Percentiles rank a stretch among this genome's conserved stretches.
Conservation (phyloP, 2,113 vertebrate species). For the Phrynosoma blainvillii region DNA sequence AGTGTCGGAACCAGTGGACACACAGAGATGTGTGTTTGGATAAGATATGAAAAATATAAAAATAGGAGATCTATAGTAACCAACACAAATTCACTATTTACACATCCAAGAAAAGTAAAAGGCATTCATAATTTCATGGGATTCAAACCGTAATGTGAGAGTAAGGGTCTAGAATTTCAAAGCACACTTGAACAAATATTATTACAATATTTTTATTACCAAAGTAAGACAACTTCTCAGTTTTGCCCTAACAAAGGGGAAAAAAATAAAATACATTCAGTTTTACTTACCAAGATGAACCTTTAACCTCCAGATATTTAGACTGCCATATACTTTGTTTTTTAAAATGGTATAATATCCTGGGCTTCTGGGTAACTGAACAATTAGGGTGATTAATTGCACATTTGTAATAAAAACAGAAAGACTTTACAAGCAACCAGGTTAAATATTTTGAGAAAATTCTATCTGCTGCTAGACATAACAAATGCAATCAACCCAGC, state of each 20-base stretch:
- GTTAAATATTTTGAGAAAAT: conserved; percentile 84
- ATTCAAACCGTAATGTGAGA: not conserved
- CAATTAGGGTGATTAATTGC: conserved; percentile 92
- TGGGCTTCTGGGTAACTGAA: conserved; percentile 78
- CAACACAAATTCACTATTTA: not conserved
- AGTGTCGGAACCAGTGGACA: not conserved
- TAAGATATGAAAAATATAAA: not conserved
- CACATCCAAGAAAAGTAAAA: not conserved
- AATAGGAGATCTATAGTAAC: not conserved
- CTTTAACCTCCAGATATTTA: conserved; percentile 20
- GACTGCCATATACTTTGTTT: conserved; percentile 43
- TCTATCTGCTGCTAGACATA: conserved; percentile 78
- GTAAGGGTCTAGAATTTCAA: not conserved
- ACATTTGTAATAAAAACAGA: conserved; percentile 89
- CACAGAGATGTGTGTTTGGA: not conserved
- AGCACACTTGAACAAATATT: not conserved
- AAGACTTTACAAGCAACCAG: conserved; percentile 80
- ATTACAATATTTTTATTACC: not conserved
- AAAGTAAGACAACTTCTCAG: not conserved
- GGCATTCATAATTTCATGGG: not conserved
- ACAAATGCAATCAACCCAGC: conserved; percentile 66
- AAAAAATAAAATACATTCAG: not conserved
- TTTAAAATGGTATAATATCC: conserved; percentile 66
- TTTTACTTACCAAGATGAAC: conserved; percentile 20
- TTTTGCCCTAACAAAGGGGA: not conserved